Conservation (phyloP, 2,888 invertebrate species). For the Lampropteryx suffumata region DNA sequence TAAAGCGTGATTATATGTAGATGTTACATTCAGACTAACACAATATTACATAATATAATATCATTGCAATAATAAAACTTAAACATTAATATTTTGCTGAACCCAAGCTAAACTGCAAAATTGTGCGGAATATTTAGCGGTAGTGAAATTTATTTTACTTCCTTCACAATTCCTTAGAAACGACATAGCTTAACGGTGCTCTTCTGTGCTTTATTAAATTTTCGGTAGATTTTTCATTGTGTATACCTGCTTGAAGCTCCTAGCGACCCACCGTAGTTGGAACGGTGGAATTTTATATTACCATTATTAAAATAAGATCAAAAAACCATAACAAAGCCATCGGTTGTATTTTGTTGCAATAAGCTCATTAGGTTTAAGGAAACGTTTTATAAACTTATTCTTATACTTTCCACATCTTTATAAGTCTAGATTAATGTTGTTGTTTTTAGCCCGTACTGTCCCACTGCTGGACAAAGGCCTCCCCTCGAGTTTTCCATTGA, state of each 20-base stretch:
- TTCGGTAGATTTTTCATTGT: slow-evolving; percentile 29
- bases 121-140: slow-evolving; percentile 13
- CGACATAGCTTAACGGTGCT: slow-evolving; percentile 23
- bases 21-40: no score
- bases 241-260: slow-evolving; percentile 19
- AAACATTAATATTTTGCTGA: slow-evolving; percentile 9
- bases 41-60: no score
- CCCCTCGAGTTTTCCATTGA: no score
- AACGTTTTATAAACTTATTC: no score
- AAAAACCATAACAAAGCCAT: slow-evolving; percentile 41
- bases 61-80: neutral
- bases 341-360: slow-evolving; percentile 51
- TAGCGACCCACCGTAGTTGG: slow-evolving; percentile 12
- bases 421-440: no score
- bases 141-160: slow-evolving; percentile 23
- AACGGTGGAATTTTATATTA: slow-evolving; percentile 34
- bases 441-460: no score
- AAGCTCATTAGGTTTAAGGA: slow-evolving; percentile 52
- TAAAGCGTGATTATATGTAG: no score
- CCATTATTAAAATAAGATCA: slow-evolving; percentile 41
- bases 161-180: slow-evolving; percentile 19
- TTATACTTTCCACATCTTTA: no score
- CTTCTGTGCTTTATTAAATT: slow-evolving; percentile 28
- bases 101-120: slow-evolving; percentile 10
- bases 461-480: no score